Percentiles rank a stretch among this genome's conserved stretches.
These are phyloP conservation scores for Spialia ferax DNA, from an alignment of 2,888 invertebrate species.

Conservation along the genomic window DNA sequence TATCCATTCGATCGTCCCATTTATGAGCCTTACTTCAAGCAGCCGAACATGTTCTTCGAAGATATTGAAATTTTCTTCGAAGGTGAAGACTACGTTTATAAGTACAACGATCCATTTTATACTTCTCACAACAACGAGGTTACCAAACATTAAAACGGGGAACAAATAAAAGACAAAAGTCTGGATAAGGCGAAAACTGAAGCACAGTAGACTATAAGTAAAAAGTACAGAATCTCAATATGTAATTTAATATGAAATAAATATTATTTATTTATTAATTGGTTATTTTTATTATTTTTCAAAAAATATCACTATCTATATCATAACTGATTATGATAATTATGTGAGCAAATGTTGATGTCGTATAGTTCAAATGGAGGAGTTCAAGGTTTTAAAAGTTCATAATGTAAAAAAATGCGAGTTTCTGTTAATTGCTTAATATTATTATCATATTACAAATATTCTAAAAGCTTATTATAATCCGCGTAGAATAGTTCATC, in stretches of 20 bases:
- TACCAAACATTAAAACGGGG: constrained; percentile 51
- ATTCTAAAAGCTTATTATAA: too few species aligned
- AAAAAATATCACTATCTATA: too few species aligned
- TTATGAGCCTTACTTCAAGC: constrained; percentile 71
- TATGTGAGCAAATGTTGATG: too few species aligned
- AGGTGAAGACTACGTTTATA: constrained; percentile 66
- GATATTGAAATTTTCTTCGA: constrained; percentile 85
- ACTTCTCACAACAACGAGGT: constrained; percentile 53
- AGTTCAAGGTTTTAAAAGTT: too few species aligned
- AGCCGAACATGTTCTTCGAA: constrained; percentile 88
- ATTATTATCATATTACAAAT: too few species aligned
- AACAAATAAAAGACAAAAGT: constrained; percentile 2
- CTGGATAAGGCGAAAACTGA: neutral
- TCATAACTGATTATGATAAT: too few species aligned
- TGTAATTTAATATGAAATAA: neutral
- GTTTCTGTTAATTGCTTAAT: too few species aligned
- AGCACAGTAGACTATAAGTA: neutral
- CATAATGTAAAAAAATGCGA: too few species aligned
- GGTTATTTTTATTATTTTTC: neutral
- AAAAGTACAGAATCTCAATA: constrained; percentile 6
- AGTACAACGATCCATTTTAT: constrained; percentile 58
- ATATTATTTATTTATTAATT: neutral
- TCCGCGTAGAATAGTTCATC: too few species aligned
- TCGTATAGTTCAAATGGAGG: too few species aligned
- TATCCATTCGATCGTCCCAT: constrained; percentile 87